phyloP scores from a whole-genome alignment of 2,888 invertebrate genomes.

The Tetropium fuscum region DNA sequence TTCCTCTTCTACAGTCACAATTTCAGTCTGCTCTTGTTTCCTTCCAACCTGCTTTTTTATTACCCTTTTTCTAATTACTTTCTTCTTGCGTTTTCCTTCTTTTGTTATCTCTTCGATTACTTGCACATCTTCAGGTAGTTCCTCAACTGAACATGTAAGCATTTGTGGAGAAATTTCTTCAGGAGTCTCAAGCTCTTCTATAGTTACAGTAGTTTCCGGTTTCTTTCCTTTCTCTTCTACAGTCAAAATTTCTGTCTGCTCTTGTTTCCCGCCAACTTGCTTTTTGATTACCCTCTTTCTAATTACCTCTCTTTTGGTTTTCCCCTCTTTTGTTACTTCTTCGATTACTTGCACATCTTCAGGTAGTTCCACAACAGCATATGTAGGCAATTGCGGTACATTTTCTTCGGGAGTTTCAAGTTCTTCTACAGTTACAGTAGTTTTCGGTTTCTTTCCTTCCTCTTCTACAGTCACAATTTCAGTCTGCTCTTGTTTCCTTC shows the following conservation, averaged over 20 bases:
- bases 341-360: slow-evolving; percentile 50
- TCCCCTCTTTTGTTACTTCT: slow-evolving; percentile 43
- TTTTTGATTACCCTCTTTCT: slow-evolving; percentile 57
- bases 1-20: slow-evolving; percentile 47
- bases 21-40: slow-evolving; percentile 60
- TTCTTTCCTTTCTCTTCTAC: slow-evolving; percentile 62
- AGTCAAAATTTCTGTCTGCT: slow-evolving; percentile 49
- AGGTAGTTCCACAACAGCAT: slow-evolving; percentile 53
- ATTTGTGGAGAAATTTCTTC: slow-evolving; percentile 44
- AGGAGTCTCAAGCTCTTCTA: slow-evolving; percentile 49
- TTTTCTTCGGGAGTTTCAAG: slow-evolving; percentile 37
- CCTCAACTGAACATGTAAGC: slow-evolving; percentile 46
- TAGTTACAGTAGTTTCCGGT: slow-evolving; percentile 46
- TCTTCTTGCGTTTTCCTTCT: slow-evolving; percentile 48
- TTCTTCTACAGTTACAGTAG: slow-evolving; percentile 54
- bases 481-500: slow-evolving; percentile 51
- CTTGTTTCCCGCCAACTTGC: slow-evolving; percentile 49
- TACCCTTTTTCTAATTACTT: slow-evolving; percentile 56
- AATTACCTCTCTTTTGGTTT: slow-evolving; percentile 48
- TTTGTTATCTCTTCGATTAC: slow-evolving; percentile 44
- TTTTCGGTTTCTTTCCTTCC: slow-evolving; percentile 53
- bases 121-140: slow-evolving; percentile 55
- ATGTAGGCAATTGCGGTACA: slow-evolving; percentile 32
- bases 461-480: slow-evolving; percentile 44
- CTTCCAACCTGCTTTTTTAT: slow-evolving; percentile 61